Percentiles rank a stretch among this genome's conserved stretches.
phyloP scores from a whole-genome alignment of 2,797 vertebrate species.

The Passerculus sandwichensis region DNA sequence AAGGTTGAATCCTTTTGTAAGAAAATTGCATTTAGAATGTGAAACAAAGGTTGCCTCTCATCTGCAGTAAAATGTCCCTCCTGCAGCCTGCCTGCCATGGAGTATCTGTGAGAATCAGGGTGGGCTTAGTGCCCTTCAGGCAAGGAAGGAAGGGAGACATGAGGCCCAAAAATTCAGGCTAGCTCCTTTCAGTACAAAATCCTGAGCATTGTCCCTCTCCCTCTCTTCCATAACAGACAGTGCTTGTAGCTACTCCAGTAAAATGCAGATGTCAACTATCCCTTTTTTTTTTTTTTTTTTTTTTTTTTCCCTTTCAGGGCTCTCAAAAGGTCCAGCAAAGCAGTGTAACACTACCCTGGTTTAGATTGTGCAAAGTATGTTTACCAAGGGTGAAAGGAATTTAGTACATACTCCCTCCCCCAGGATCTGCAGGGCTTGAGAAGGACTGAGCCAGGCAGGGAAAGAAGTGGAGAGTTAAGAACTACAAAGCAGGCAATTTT shows the following conservation, averaged over 20 bases:
- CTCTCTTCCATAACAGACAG: neutral
- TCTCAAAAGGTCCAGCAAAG: neutral
- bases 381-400: conserved; percentile 68
- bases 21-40: conserved; percentile 1
- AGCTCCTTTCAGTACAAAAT: neutral
- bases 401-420: conserved; percentile 8
- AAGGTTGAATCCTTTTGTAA: neutral
- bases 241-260: neutral
- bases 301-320: neutral
- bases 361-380: conserved; percentile 44
- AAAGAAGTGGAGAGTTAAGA: neutral
- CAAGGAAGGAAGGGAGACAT: neutral
- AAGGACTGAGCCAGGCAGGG: neutral
- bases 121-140: neutral
- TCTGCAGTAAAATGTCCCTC: neutral
- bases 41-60: conserved; percentile 30
- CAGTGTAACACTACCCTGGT: conserved; percentile 29
- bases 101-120: neutral
- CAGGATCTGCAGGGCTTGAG: neutral
- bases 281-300: neutral
- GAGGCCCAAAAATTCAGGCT: neutral
- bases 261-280: neutral
- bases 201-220: neutral
- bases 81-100: neutral
- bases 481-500: neutral